A percentile compares a stretch with the other conserved stretches of the same genome.
Conservation (phyloP, 2,113 vertebrate genomes). For the Gobius niger region DNA sequence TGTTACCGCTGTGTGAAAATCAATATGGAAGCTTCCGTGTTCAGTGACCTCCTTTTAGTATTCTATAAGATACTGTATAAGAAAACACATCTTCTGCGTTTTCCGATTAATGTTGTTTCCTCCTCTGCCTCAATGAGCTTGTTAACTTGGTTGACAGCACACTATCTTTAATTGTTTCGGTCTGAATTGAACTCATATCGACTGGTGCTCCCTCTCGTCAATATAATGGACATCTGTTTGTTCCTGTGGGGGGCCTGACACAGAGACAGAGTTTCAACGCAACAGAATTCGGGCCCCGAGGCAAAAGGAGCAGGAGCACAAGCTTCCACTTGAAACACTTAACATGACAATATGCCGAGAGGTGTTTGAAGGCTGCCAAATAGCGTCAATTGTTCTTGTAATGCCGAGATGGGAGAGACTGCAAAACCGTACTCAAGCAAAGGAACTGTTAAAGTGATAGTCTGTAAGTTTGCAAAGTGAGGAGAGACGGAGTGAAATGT, state of each 20-base stretch:
- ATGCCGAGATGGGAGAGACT: not conserved
- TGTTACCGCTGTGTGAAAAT: not conserved
- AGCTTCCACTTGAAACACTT: not conserved
- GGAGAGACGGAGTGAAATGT: no score
- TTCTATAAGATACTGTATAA: not conserved
- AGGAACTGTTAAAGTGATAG: no score
- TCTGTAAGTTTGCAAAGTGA: no score
- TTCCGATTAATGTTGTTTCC: not conserved
- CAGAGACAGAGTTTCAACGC: no score
- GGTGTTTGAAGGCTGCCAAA: not conserved
- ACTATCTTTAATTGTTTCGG: not conserved
- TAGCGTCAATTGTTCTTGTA: not conserved
- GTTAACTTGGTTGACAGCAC: not conserved
- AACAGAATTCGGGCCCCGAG: not conserved
- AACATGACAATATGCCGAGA: not conserved
- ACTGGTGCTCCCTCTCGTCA: not conserved
- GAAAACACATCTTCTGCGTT: not conserved
- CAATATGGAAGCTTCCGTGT: not conserved
- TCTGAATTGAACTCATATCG: not conserved
- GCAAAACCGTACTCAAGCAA: not conserved
- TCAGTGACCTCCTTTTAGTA: not conserved
- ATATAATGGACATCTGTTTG: slow-evolving; percentile 5
- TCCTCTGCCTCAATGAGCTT: not conserved
- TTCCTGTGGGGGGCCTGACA: not conserved
- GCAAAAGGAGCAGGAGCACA: not conserved